These are phyloP conservation scores for Paraplagusia blochii DNA, from an alignment of 2,113 vertebrate genomes.

Conservation along the genomic window DNA sequence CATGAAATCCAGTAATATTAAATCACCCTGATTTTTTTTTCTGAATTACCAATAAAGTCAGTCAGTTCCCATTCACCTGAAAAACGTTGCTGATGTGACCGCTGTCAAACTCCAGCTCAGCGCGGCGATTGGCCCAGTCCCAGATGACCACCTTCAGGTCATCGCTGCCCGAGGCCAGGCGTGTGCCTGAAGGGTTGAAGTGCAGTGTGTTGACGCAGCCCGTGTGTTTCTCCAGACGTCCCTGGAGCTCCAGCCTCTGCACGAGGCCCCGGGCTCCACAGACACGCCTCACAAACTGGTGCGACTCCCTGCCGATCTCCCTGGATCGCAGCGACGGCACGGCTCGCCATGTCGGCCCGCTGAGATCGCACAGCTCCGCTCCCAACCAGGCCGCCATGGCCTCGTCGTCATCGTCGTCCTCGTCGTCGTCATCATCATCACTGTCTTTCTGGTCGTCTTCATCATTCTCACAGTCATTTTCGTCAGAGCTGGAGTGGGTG, in stretches of 20 bases:
- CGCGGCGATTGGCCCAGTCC: constrained; percentile 88
- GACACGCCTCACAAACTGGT: constrained; percentile 84
- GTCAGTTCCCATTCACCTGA: constrained; percentile 78
- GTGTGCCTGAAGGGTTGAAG: constrained; percentile 93
- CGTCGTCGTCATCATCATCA: constrained; percentile 70
- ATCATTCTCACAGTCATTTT: constrained; percentile 77
- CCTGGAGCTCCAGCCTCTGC: constrained; percentile 88
- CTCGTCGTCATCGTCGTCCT: constrained; percentile 77
- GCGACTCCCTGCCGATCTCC: constrained; percentile 79
- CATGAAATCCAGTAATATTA: no score
- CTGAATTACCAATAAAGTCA: no score
- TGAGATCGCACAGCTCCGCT: constrained; percentile 82
- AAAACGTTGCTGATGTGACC: constrained; percentile 98
- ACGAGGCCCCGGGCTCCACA: constrained; percentile 90
- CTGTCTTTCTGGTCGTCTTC: constrained; percentile 70
- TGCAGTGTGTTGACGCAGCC: constrained; percentile 98
- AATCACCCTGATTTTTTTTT: no score
- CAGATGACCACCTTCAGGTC: constrained; percentile 93
- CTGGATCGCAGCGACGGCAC: constrained; percentile 83
- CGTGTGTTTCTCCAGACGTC: constrained; percentile 85
- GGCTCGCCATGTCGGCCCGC: constrained; percentile 80
- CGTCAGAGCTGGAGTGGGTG: constrained; percentile 77
- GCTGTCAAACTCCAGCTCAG: constrained; percentile 91
- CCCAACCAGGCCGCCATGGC: constrained; percentile 90
- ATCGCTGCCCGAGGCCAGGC: constrained; percentile 92